These are phyloP conservation scores for Diadema setosum DNA, from an alignment of 35 echinoderm and acorn worm genomes.

Conservation along the genomic window DNA sequence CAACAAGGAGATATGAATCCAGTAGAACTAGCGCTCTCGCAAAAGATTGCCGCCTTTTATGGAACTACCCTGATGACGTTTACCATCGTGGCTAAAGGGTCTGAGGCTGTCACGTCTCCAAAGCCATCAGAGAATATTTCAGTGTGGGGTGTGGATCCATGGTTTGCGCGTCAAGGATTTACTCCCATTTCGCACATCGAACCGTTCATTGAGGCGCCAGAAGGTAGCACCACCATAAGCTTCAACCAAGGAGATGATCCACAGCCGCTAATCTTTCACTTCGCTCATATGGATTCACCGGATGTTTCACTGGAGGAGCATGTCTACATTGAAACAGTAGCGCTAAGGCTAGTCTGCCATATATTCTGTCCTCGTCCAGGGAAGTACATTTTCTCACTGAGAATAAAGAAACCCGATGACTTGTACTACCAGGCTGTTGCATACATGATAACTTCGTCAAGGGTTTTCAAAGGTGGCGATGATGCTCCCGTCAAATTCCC, in stretches of 20 bases:
- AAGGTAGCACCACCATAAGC: not conserved
- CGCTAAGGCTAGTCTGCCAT: not conserved
- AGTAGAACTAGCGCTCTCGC: not conserved
- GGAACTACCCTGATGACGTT: constrained; percentile 1
- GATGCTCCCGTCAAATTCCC: not conserved
- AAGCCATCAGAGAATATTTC: not conserved
- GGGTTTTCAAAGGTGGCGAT: not conserved
- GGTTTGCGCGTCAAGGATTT: not conserved
- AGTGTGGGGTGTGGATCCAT: not conserved
- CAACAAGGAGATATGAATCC: not conserved
- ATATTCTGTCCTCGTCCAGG: not conserved
- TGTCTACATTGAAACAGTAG: not conserved
- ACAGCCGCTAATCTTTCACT: not conserved
- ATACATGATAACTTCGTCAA: not conserved
- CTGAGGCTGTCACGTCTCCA: not conserved
- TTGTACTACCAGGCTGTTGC: not conserved
- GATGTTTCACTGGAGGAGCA: not conserved
- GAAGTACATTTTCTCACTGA: not conserved
- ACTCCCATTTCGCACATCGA: not conserved
- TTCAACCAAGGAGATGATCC: not conserved
- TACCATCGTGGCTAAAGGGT: not conserved
- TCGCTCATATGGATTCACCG: not conserved
- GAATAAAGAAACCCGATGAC: not conserved
- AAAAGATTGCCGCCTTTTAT: not conserved
- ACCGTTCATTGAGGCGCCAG: not conserved